Evolutionary conservation across 1,140 invertebrate species (phyloP).

Genomic region (Lycorma delicatula): DNA sequence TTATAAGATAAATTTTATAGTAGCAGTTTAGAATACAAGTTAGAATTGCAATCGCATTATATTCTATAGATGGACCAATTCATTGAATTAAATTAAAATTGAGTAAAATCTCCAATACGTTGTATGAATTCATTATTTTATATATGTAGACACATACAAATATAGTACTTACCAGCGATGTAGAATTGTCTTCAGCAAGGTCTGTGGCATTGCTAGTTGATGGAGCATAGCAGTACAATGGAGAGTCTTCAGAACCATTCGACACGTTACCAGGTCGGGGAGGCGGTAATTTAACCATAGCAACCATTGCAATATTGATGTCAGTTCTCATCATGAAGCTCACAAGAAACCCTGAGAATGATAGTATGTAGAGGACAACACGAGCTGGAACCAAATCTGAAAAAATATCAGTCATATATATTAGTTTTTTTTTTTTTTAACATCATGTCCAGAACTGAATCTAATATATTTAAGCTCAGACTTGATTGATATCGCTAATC

Average conservation of each 20-base stretch:
- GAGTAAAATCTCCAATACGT: no score
- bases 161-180: not conserved
- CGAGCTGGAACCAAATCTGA: slow-evolving; percentile 49
- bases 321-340: slow-evolving; percentile 70
- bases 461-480: no score
- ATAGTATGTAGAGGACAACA: slow-evolving; percentile 57
- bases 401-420: no score
- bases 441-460: no score
- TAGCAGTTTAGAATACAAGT: no score
- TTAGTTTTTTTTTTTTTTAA: no score
- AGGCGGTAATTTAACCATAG: slow-evolving; percentile 46
- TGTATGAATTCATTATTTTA: no score
- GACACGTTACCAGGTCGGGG: slow-evolving; percentile 22
- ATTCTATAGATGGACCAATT: no score
- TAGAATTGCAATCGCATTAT: no score
- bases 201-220: slow-evolving; percentile 21
- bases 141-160: not conserved
- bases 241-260: slow-evolving; percentile 18
- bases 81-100: no score
- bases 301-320: slow-evolving; percentile 61
- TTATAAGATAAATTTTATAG: no score
- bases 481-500: no score
- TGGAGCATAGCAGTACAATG: slow-evolving; percentile 33
- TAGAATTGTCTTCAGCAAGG: slow-evolving; percentile 21
- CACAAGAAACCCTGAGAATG: slow-evolving; percentile 61